Evolutionary conservation across 2,888 invertebrate species (phyloP).

Genomic region (Chrysolina haemoptera): DNA sequence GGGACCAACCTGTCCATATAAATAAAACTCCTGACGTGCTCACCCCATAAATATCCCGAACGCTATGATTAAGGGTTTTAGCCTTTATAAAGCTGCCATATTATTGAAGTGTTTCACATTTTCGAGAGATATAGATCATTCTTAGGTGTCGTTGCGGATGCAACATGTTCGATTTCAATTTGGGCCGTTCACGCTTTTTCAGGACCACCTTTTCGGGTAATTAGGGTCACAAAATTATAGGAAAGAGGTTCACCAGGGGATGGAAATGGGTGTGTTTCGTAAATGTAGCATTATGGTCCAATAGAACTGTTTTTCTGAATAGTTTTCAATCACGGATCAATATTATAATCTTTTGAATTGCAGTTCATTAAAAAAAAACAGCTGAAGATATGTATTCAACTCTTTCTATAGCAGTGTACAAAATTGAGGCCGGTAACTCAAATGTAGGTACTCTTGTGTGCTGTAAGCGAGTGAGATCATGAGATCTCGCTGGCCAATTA

Average conservation of each 20-base stretch:
- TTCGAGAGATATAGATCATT: conserved; percentile 51
- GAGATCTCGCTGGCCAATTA: no score
- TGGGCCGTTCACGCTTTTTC: conserved; percentile 35
- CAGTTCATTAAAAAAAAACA: no score
- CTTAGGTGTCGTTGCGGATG: conserved; percentile 47
- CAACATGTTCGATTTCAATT: conserved; percentile 54
- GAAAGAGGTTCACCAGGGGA: conserved; percentile 21
- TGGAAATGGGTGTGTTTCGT: no score
- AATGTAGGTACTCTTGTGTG: no score
- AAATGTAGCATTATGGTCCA: no score
- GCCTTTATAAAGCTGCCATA: conserved; percentile 55
- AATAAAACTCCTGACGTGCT: conserved; percentile 60
- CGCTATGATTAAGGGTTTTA: conserved; percentile 61
- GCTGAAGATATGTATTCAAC: no score
- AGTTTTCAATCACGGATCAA: no score
- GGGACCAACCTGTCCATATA: conserved; percentile 57
- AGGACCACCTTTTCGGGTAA: conserved; percentile 36
- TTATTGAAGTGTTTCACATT: conserved; percentile 52
- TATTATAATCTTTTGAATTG: no score
- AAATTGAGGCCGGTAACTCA: no score
- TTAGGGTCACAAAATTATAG: conserved; percentile 35
- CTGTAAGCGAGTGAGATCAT: no score
- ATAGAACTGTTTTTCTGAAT: no score
- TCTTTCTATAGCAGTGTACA: no score
- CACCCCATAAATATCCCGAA: conserved; percentile 61